Conservation (phyloP, 1,140 invertebrate species). For the Lanistes nyassanus region DNA sequence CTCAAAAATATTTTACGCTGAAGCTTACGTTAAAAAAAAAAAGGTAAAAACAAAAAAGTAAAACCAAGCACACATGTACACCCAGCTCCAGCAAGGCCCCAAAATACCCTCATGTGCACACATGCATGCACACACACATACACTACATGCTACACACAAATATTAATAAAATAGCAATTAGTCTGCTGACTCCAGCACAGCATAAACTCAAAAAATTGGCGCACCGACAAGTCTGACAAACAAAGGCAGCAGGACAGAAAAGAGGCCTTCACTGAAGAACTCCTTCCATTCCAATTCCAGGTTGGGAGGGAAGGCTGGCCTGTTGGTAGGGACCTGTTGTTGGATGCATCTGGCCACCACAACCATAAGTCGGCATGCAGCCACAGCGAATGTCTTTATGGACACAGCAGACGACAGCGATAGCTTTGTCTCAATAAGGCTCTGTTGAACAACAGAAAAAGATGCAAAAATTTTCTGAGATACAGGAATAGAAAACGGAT, state of each 20-base stretch:
- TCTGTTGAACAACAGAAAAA: constrained; percentile 4
- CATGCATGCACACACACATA: no score
- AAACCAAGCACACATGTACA: no score
- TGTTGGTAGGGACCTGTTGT: constrained; percentile 5
- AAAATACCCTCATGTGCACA: no score
- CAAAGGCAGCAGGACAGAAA: constrained; percentile 26
- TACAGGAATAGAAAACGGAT: no score
- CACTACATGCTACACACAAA: no score
- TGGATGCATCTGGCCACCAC: constrained; percentile 35
- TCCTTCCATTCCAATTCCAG: constrained; percentile 69
- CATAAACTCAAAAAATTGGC: not conserved
- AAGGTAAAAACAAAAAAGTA: no score
- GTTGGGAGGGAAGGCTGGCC: constrained; percentile 40
- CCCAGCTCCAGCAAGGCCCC: no score
- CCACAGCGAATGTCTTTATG: constrained; percentile 40
- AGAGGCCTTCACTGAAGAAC: constrained; percentile 61
- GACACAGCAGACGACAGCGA: constrained; percentile 6
- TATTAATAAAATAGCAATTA: no score
- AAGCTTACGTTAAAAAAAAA: no score
- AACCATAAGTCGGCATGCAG: constrained; percentile 38
- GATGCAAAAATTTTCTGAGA: no score
- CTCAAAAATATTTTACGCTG: no score
- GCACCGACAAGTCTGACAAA: constrained; percentile 49
- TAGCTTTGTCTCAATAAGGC: constrained; percentile 12
- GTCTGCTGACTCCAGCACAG: no score